Conservation (phyloP, 1,140 invertebrate species). For the Pemphigus obesinymphae region DNA sequence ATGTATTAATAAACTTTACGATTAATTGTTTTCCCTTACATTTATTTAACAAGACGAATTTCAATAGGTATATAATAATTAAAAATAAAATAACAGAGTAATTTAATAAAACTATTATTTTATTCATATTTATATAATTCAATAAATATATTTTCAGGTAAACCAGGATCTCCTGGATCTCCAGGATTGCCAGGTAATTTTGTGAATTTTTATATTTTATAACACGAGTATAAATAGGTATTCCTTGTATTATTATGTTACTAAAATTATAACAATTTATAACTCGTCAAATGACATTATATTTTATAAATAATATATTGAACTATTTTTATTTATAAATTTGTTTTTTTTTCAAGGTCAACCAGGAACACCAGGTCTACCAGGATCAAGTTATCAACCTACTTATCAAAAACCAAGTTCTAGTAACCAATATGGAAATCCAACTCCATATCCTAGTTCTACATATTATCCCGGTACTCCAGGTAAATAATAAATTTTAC, state of each 20-base stretch:
- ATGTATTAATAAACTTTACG: too few species aligned
- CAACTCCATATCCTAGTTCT: background rate
- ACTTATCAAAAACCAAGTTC: constrained; percentile 36
- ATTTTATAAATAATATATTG: too few species aligned
- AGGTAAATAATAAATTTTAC: too few species aligned
- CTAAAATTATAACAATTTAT: too few species aligned
- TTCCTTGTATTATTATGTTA: too few species aligned
- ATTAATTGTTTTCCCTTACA: too few species aligned
- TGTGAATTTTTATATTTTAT: background rate
- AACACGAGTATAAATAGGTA: too few species aligned
- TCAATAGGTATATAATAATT: too few species aligned
- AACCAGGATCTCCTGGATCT: constrained; percentile 45
- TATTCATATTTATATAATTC: background rate
- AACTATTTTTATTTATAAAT: background rate
- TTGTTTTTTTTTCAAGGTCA: constrained; percentile 39
- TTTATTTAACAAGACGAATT: too few species aligned
- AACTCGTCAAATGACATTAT: too few species aligned
- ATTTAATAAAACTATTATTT: too few species aligned
- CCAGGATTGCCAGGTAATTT: constrained; percentile 43
- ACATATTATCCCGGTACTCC: background rate
- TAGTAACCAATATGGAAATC: constrained; percentile 18
- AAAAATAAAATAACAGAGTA: too few species aligned
- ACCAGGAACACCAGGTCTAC: constrained; percentile 46
- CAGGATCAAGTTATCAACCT: constrained; percentile 42
- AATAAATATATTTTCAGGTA: background rate